These are phyloP conservation scores for Patella depressa DNA, from an alignment of 2,888 invertebrate species.

Conservation along the genomic window DNA sequence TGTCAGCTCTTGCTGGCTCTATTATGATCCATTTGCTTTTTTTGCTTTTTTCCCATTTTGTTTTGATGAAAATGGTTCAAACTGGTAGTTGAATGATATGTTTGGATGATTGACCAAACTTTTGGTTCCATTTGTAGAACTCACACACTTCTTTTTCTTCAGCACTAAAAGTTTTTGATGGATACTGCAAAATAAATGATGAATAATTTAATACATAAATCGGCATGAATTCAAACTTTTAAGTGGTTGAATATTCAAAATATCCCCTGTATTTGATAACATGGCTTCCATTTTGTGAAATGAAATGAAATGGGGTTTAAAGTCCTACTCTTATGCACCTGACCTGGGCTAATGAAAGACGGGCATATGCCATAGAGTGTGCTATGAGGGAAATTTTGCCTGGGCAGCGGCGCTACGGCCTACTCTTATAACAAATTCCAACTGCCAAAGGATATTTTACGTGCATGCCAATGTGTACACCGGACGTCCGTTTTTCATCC, in stretches of 20 bases:
- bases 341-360: no score
- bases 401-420: no score
- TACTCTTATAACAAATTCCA: no score
- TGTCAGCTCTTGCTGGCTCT: background rate
- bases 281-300: background rate
- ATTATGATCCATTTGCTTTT: background rate
- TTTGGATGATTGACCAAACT: background rate
- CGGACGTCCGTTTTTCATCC: no score
- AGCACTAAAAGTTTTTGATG: background rate
- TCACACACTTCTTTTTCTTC: background rate
- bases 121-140: background rate
- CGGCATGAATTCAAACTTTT: no score
- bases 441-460: no score
- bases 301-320: background rate
- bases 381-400: no score
- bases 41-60: background rate
- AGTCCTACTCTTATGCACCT: background rate
- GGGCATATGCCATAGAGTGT: no score
- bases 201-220: no score
- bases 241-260: no score
- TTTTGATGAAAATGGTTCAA: background rate
- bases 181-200: background rate
- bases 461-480: no score
- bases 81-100: slow-evolving; percentile 1
- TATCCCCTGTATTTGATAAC: no score